phyloP scores from a whole-genome alignment of 1,140 invertebrate species.

The Lamellibrachia luymesi region DNA sequence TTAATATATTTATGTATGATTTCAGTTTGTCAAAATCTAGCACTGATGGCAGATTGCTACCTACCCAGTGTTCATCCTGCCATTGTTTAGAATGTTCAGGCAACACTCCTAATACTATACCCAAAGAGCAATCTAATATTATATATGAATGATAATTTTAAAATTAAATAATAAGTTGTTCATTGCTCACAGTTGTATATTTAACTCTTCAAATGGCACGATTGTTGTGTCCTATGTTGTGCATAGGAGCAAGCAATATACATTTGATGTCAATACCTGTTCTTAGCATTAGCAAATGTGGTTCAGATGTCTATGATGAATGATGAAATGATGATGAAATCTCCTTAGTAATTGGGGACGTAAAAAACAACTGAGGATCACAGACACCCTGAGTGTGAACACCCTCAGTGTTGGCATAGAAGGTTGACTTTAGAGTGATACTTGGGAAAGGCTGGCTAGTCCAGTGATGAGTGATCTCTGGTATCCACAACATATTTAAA shows the following conservation, averaged over 20 bases:
- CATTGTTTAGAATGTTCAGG: too few relatives aligned
- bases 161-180: background rate
- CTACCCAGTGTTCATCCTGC: background rate
- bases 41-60: background rate
- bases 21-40: too few relatives aligned
- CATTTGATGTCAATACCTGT: background rate
- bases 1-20: background rate
- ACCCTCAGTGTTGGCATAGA: background rate
- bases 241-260: background rate
- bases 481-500: background rate
- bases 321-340: background rate
- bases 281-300: background rate
- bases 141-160: too few relatives aligned
- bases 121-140: too few relatives aligned
- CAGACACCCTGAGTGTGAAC: background rate
- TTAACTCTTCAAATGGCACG: background rate
- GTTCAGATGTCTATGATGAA: background rate
- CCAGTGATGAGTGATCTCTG: background rate
- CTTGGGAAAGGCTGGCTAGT: background rate
- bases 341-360: background rate
- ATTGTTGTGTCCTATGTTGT: background rate
- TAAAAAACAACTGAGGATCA: background rate
- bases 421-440: background rate
- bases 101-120: too few relatives aligned
- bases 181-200: background rate